Conservation (phyloP, 2,113 vertebrate genomes). For the Lampris incognitus region DNA sequence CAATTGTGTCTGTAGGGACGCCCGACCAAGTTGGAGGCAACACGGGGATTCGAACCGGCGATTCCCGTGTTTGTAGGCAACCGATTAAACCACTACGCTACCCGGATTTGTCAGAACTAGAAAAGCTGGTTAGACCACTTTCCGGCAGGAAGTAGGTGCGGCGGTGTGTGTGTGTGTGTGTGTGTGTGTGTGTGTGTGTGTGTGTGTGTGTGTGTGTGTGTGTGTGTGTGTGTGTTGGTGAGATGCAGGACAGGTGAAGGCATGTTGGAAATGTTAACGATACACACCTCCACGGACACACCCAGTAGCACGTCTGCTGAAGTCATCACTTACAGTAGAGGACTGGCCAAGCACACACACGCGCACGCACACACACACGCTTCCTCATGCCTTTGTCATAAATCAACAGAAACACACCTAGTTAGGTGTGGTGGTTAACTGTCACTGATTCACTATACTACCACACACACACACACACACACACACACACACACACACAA, state of each 20-base stretch:
- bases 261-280: not conserved
- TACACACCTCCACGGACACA: not conserved
- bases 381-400: not conserved
- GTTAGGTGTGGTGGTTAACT: constrained; percentile 6
- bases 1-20: no score
- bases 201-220: not conserved
- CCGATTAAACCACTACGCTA: no score
- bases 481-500: no score
- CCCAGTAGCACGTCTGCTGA: constrained; percentile 1
- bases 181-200: no score
- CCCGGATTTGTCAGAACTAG: no score
- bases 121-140: no score
- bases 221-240: not conserved
- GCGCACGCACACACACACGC: not conserved
- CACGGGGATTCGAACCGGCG: no score
- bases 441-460: constrained; percentile 2
- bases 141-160: no score
- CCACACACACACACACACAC: no score
- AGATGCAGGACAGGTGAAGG: not conserved
- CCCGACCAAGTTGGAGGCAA: no score
- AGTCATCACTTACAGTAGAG: constrained; percentile 25
- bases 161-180: no score
- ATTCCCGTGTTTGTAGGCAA: no score
- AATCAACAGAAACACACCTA: constrained; percentile 22
- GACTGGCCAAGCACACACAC: constrained; percentile 2